Percentiles rank a stretch among this genome's conserved stretches.
phyloP scores from a whole-genome alignment of 1,140 invertebrate species.

The Nymphalis io region DNA sequence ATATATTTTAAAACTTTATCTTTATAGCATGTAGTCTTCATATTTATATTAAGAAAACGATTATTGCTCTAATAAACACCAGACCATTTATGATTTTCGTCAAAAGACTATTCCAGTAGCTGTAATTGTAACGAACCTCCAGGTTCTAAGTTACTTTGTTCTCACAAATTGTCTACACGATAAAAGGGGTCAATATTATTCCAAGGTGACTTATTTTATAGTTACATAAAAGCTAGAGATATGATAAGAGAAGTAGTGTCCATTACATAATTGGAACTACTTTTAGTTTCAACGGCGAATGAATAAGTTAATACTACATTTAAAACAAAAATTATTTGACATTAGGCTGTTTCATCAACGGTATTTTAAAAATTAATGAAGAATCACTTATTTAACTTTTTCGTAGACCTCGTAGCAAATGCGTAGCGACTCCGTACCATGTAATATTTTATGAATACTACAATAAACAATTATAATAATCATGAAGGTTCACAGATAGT shows the following conservation, averaged over 20 bases:
- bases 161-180: background rate
- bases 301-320: no score
- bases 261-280: conserved; percentile 17
- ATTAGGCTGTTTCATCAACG: background rate
- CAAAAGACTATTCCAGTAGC: no score
- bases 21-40: background rate
- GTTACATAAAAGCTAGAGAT: conserved; percentile 26
- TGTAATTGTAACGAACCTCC: background rate
- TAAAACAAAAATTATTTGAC: background rate
- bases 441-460: background rate
- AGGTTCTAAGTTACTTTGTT: background rate
- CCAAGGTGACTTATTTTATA: conserved; percentile 26
- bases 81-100: no score
- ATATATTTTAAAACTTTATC: background rate
- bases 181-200: conserved; percentile 10
- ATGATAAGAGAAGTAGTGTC: conserved; percentile 26
- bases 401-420: conserved; percentile 20
- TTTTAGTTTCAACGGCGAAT: background rate
- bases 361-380: background rate
- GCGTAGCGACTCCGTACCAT: background rate
- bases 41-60: background rate
- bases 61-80: background rate
- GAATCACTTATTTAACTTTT: background rate
- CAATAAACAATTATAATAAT: background rate
- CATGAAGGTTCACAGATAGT: background rate